Percentiles rank a stretch among this genome's conserved stretches.
These are phyloP conservation scores for Cloeon dipterum DNA, from an alignment of 2,888 invertebrate genomes.

Conservation along the genomic window DNA sequence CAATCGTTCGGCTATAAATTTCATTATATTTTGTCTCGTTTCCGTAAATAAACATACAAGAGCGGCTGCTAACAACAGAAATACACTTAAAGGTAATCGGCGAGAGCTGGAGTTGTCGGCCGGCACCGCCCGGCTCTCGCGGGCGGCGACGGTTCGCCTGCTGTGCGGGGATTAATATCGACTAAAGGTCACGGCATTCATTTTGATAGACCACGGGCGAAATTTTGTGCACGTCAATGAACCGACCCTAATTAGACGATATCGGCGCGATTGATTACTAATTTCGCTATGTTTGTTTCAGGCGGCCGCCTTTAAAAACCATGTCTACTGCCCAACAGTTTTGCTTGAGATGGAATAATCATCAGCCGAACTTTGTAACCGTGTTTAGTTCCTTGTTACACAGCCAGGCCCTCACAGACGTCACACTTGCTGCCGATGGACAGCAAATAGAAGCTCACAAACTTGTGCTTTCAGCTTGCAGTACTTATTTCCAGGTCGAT, in stretches of 20 bases:
- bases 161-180: no score
- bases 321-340: conserved; percentile 35
- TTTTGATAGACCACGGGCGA: no score
- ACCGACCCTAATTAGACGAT: neutral
- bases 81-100: neutral
- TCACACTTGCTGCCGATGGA: conserved; percentile 77
- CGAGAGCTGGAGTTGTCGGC: no score
- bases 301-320: neutral
- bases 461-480: conserved; percentile 74
- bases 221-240: no score
- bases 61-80: neutral
- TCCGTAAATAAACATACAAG: neutral
- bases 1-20: neutral
- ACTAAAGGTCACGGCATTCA: neutral
- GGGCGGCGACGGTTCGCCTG: no score
- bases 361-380: conserved; percentile 78
- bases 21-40: neutral
- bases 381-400: conserved; percentile 65
- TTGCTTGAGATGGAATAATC: conserved; percentile 77
- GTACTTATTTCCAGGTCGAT: conserved; percentile 70
- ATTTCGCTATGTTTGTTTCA: neutral
- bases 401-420: conserved; percentile 68
- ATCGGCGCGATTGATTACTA: neutral
- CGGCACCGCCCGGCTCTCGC: no score
- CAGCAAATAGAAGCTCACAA: conserved; percentile 72